Conservation (phyloP, 2,888 invertebrate genomes). For the Incurvaria masculella region DNA sequence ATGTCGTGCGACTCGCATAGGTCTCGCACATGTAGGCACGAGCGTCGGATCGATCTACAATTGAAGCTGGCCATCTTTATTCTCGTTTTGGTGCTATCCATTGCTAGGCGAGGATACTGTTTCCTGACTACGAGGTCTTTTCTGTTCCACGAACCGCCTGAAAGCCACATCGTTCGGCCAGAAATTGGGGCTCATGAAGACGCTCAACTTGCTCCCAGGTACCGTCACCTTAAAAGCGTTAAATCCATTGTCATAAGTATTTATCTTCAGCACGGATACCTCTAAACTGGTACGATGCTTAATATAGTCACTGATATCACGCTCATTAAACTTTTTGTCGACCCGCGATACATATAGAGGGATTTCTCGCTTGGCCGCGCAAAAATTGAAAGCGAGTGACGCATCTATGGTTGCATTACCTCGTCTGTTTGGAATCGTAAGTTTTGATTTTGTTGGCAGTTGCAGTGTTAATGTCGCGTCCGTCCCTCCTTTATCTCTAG, state of each 20-base stretch:
- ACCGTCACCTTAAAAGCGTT: slow-evolving; percentile 1
- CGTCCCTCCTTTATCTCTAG: too few species aligned
- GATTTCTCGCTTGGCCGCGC: too few species aligned
- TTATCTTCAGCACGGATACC: not conserved
- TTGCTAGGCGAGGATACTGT: too few species aligned
- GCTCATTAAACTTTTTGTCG: too few species aligned
- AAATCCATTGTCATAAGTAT: not conserved
- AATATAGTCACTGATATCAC: too few species aligned
- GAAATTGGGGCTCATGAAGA: not conserved
- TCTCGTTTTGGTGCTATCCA: too few species aligned
- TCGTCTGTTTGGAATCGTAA: too few species aligned
- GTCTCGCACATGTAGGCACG: not conserved
- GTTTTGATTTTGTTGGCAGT: too few species aligned
- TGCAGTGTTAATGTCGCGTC: too few species aligned
- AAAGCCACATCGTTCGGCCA: slow-evolving; percentile 5
- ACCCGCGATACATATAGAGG: not conserved
- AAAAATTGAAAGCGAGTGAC: too few species aligned
- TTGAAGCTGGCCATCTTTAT: slow-evolving; percentile 1
- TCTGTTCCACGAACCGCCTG: not conserved
- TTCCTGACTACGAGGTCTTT: not conserved
- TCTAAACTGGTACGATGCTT: too few species aligned
- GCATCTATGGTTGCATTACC: too few species aligned
- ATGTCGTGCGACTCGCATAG: not conserved
- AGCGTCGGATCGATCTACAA: slow-evolving; percentile 1
- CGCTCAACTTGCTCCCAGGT: not conserved